Conservation (phyloP, 2,113 vertebrate species). For the Salminus brasiliensis region DNA sequence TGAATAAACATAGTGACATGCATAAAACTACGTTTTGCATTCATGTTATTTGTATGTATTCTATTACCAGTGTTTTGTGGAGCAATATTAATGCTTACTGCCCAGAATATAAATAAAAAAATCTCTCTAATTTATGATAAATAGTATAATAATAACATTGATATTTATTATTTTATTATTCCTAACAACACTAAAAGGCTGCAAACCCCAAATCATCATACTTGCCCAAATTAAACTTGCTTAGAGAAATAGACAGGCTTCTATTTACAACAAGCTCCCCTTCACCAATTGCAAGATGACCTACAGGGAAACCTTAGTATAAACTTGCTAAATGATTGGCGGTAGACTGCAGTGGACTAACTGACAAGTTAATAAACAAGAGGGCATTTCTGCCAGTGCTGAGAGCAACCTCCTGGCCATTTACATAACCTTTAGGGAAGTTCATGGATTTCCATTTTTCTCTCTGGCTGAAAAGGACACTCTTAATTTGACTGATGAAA, state of each 20-base stretch:
- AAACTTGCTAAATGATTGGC: conserved; percentile 4
- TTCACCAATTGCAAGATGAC: not conserved
- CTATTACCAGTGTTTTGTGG: no score
- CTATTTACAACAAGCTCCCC: not conserved
- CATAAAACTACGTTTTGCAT: no score
- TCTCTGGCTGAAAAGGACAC: conserved; percentile 38
- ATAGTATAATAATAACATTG: no score
- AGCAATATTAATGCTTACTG: no score
- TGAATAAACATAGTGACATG: no score
- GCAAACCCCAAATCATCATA: not conserved
- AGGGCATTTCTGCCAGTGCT: conserved; percentile 30
- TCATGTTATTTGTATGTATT: no score
- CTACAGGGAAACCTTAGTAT: conserved; percentile 9
- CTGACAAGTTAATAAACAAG: conserved; percentile 44
- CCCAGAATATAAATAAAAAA: no score
- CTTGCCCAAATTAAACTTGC: not conserved
- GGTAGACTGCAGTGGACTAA: conserved; percentile 5
- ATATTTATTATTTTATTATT: no score
- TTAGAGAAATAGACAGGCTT: not conserved
- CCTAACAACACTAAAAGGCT: no score
- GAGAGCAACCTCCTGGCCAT: conserved; percentile 33
- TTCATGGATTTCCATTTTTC: conserved; percentile 21
- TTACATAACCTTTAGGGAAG: conserved; percentile 49
- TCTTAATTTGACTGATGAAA: conserved; percentile 51
- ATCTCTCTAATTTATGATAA: no score